Evolutionary conservation across 2,113 vertebrate genomes (phyloP).

Genomic region (Tricholaema leucomelas): DNA sequence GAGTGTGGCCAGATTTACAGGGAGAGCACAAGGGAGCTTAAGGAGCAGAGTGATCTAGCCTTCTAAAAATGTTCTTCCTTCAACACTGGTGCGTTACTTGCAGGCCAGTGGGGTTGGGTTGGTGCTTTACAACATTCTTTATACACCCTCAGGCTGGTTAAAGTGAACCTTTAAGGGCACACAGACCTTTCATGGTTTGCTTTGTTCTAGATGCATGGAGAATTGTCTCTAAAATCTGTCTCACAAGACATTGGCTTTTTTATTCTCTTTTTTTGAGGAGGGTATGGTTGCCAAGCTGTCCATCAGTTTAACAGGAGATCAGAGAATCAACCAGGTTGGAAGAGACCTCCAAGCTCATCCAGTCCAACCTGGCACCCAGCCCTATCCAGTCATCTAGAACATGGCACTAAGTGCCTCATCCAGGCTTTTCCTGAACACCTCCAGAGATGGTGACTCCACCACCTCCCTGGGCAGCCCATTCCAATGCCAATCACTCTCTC

Average conservation of each 20-base stretch:
- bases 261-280: not conserved
- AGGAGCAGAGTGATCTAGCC: constrained; percentile 51
- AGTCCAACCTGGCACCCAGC: no score
- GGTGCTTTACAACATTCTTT: not conserved
- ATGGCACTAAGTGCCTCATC: no score
- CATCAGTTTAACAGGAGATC: constrained; percentile 5
- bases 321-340: no score
- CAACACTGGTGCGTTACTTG: constrained; percentile 36
- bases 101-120: not conserved
- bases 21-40: constrained; percentile 61
- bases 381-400: no score
- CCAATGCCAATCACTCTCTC: no score
- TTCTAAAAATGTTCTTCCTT: constrained; percentile 60
- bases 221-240: not conserved
- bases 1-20: constrained; percentile 74
- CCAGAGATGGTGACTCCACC: no score
- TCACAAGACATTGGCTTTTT: not conserved
- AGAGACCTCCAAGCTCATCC: no score
- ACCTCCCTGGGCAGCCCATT: no score
- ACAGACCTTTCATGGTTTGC: not conserved
- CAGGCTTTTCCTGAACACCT: no score
- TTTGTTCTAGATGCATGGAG: not conserved
- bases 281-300: constrained; percentile 27
- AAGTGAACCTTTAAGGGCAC: not conserved
- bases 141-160: not conserved